Base-by-base conservation (phyloP, 2,888 invertebrate genomes). In the Trachelus troglodyta region DNA sequence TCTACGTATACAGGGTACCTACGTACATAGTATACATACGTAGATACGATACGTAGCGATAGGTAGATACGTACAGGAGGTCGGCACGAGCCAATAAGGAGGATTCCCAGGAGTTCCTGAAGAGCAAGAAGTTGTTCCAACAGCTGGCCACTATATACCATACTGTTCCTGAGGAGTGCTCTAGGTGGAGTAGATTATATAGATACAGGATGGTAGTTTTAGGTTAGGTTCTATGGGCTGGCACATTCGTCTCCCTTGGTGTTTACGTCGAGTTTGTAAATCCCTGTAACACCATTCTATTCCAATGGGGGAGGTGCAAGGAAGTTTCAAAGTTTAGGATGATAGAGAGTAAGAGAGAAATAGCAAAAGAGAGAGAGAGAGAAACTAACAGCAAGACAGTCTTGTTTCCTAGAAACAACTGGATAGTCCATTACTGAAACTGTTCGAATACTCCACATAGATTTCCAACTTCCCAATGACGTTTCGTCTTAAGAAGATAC, bases 401-500 rank as follows among this genome's bases (percentile, higher is more conserved):
- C 40, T 56, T 56, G 40, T 56, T 56, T 56, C 40, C 40, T 23
- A 56, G 40, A 56, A 23, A 56, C 40, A 56, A 56, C 40, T 23
- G 23, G 9, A 56, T 56, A 56, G 40, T 56, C 40, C 23, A 56
- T 56, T 56, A 56, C 40, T 56, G 40, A 56, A 56, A 56, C 40
- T 56, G 40, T 56, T 56, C 15, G 40, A 56, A 56, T 56, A 23
- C 6, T 23, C 69, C 71, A 75, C 12, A 77, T 31, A 74, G 75
- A 69, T 77, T 78, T 68, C 79, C 80, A 81, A 82, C 33, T 34
- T 71, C 30, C 33, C 71, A 34, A 31, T 34, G 71, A 30, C 76
- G 75, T 76, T 75, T 78, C 71, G 79, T 33, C 77, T 69, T 78
- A 78, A 75, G 73, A 82, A 87, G 81, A 84, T 84, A 83, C 83